Evolutionary conservation across 2,113 vertebrate species (phyloP).

Genomic region (Pycnonotus jocosus): DNA sequence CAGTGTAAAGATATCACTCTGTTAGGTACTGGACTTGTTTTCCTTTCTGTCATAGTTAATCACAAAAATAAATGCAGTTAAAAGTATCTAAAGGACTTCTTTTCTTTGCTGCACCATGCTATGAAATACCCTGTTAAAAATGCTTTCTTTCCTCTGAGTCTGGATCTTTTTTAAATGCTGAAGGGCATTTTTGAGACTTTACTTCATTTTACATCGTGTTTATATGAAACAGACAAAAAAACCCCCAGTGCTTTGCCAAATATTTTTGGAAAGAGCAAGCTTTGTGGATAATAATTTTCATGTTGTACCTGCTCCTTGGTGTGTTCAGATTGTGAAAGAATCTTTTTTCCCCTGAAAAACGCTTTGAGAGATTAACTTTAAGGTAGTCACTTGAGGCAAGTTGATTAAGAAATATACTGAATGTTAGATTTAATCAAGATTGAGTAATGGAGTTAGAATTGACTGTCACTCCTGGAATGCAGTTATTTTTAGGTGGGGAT

Average conservation of each 20-base stretch:
- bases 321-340: neutral
- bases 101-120: neutral
- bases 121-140: neutral
- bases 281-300: neutral
- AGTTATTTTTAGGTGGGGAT: neutral
- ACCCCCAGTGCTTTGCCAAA: neutral
- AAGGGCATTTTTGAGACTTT: conserved; percentile 15
- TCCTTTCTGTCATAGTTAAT: neutral
- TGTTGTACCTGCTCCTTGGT: conserved; percentile 2
- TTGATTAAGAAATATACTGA: conserved; percentile 9
- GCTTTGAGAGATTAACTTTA: neutral
- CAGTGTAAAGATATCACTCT: neutral
- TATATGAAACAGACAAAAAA: neutral
- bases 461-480: neutral
- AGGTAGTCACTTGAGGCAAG: neutral
- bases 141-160: neutral
- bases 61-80: neutral
- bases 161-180: neutral
- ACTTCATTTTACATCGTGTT: neutral
- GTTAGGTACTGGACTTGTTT: neutral
- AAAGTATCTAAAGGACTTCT: neutral
- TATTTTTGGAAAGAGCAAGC: conserved; percentile 3
- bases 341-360: neutral
- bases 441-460: conserved; percentile 13
- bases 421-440: neutral